Evolutionary conservation across 2,888 invertebrate species (phyloP), one percentile per base, ranked within the genome.

Genomic region (Ophion ellenae): DNA sequence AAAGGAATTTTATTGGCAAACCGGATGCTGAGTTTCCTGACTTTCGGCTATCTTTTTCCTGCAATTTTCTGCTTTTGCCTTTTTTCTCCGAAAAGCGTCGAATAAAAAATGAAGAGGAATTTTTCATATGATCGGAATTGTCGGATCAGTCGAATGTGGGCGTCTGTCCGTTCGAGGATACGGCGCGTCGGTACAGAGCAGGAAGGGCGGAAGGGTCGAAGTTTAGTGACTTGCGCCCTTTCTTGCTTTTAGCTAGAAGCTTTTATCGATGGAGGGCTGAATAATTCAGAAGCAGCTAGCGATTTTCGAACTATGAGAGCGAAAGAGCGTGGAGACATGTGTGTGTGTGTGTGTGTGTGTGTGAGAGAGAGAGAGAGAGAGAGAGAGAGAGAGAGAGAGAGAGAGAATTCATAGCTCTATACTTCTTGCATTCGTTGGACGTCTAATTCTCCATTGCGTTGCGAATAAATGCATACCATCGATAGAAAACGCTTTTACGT

Each of bases 401-500:
- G 1, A 57, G 71, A 64, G 47, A 64, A 73, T 59, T 28, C 66
- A 17, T 40, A 69, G 20, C 88, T 89, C 88, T 88, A 90, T 89
- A 90, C 85, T 88, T 86, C 87, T 77, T 75, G 87, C 85, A 81
- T 64, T 36, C 70, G 69, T 36, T 61, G n/a, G 75, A 63, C 28
- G 85, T 91, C 91, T 91, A 92, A 91, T 91, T 91, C 91, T 88
- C 87, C 89, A 86, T 61, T 76, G 85, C 69, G 86, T 89, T 88
- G 81, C 90, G 91, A 91, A 91, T 92, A 92, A 91, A 91, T 91
- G 90, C 90, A 92, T 92, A 91, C 88, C 87, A 92, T 91, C 89
- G 91, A 91, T 90, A 88, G 87, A 70, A 84, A 80, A 90, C 88
- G 86, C 88, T 88, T 90, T 89, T 88, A 90, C 89, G 89, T 87